Evolutionary conservation across 2,797 vertebrate genomes (phyloP), one percentile per base, ranked within the genome.

Genomic region (Fringilla coelebs): DNA sequence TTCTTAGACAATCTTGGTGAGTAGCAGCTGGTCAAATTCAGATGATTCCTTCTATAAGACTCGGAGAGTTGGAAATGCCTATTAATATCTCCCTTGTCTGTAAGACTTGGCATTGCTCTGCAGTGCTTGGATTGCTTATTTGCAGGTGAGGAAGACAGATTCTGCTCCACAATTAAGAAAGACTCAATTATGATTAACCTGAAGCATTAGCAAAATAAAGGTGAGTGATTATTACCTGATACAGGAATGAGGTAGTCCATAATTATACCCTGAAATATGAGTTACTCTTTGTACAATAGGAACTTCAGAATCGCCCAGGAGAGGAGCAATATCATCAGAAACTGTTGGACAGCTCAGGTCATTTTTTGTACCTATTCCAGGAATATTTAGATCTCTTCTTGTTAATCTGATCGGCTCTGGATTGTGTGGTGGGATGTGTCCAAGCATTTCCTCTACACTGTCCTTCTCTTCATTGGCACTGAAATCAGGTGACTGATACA

Each of bases 251-350:
- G 99, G 98, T 32, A 99, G 97, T 95, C 98, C 98, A 1, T 99
- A 99, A 97, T 99, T 99, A 97, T 99, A 99, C 25, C 98, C 98
- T 32, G 97, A 96, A 96, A 97, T 80, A 96, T 97, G 98, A 96
- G 97, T 97, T 79, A 98, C 96, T 97, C 97, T 98, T 94, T 98
- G 98, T 91, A 98, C 82, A 45, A 97, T 58, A 49, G 97, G 98
- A 94, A 83, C 68, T 75, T 97, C 97, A 58, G 75, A 85, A 87
- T 97, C 90, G 19, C 94, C 96, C 29, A 96, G 65, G 46, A 96
- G 52, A 70, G 96, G n/a, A 75, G 91, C 93, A 88, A 97, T 90
- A 74, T 94, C 87, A 85, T 90, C 95, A 65, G 97, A 93, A 60
- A 93, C 52, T 32, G 88, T 21, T 68, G 93, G 43, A 79, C 70